Percentiles rank a stretch among this genome's conserved stretches.
These are phyloP conservation scores for Merluccius polli DNA, from an alignment of 2,797 vertebrate species.

Conservation along the genomic window DNA sequence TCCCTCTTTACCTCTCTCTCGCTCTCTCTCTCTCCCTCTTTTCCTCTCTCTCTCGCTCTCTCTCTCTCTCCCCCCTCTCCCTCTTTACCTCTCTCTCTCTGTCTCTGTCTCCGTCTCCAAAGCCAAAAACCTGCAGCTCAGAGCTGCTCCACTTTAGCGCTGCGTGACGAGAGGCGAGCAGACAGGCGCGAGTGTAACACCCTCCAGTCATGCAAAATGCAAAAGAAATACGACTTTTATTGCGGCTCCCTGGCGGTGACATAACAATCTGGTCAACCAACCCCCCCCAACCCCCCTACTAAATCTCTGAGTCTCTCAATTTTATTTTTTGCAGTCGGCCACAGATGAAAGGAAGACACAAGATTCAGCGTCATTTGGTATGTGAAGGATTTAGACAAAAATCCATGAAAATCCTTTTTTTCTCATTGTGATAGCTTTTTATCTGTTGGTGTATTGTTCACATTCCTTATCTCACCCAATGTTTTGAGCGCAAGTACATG, in stretches of 20 bases:
- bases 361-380: neutral
- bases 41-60: neutral
- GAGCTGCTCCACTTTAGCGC: constrained; percentile 86
- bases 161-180: constrained; percentile 86
- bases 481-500: neutral
- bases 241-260: constrained; percentile 73
- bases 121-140: constrained; percentile 81
- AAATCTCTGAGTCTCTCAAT: constrained; percentile 52
- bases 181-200: constrained; percentile 91
- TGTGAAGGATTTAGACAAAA: constrained; percentile 38
- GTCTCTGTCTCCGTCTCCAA: constrained; percentile 28
- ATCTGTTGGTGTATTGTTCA: constrained; percentile 17
- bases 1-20: neutral
- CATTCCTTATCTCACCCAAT: neutral
- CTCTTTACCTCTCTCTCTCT: neutral
- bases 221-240: constrained; percentile 83
- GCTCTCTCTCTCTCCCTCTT: neutral
- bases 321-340: neutral
- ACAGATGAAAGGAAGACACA: neutral
- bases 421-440: constrained; percentile 22
- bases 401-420: constrained; percentile 1
- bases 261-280: constrained; percentile 77
- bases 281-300: constrained; percentile 33
- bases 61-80: neutral
- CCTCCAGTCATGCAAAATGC: constrained; percentile 90